These are phyloP conservation scores for Prionace glauca DNA, from an alignment of 2,797 vertebrate genomes.

Conservation along the genomic window DNA sequence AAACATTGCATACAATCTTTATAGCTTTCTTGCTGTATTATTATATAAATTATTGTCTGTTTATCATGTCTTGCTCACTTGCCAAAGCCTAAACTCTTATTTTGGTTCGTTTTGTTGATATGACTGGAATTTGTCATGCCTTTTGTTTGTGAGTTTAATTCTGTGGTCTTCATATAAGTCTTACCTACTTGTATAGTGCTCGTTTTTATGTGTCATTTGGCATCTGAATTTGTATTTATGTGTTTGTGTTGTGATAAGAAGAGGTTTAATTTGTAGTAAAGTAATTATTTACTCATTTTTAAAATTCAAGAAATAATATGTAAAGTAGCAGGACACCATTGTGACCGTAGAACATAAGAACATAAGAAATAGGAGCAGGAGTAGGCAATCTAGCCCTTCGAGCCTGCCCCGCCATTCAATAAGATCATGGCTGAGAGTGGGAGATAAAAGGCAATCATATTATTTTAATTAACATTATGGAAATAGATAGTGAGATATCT, in stretches of 20 bases:
- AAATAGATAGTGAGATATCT: not conserved
- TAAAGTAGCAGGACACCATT: not conserved
- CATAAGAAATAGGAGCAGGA: too few species aligned
- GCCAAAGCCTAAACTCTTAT: not conserved
- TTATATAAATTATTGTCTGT: not conserved
- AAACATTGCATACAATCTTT: slow-evolving; percentile 41
- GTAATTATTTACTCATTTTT: not conserved
- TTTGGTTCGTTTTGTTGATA: not conserved
- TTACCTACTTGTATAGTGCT: not conserved
- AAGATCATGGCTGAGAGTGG: too few species aligned
- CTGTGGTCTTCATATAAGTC: not conserved
- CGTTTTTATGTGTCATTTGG: not conserved
- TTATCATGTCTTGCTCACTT: not conserved
- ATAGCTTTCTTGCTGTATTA: not conserved
- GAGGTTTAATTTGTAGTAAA: not conserved
- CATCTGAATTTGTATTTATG: not conserved
- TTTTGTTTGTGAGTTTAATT: not conserved
- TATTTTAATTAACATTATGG: not conserved
- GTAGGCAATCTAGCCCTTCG: too few species aligned
- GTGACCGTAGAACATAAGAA: too few species aligned
- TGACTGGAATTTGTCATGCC: not conserved
- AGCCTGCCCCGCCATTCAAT: too few species aligned
- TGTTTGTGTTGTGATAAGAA: not conserved
- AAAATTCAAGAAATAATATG: not conserved
- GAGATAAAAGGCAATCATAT: not conserved